These are phyloP conservation scores for Drosophila neocordata DNA, from an alignment of 1,140 invertebrate species.

Conservation along the genomic window DNA sequence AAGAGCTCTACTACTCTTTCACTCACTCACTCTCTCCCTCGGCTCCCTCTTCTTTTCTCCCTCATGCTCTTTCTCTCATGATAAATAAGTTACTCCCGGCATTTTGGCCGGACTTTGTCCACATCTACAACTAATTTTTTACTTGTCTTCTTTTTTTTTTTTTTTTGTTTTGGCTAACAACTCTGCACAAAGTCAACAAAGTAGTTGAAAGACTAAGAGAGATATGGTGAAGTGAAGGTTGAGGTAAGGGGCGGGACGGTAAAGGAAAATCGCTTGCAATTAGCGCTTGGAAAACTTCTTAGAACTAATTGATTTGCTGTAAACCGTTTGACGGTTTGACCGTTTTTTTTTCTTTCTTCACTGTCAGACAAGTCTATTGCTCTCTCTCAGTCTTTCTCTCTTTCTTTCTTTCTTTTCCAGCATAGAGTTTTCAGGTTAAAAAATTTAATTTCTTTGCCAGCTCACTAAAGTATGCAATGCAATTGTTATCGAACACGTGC, in stretches of 20 bases:
- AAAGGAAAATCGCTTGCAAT: constrained; percentile 62
- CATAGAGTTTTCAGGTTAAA: constrained; percentile 42
- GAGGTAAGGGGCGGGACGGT: background rate
- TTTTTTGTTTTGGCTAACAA: constrained; percentile 65
- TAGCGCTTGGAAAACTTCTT: constrained; percentile 74
- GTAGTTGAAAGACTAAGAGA: constrained; percentile 37
- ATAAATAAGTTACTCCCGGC: constrained; percentile 58
- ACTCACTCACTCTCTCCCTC: too few relatives aligned
- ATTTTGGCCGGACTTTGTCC: constrained; percentile 58
- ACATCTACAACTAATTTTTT: constrained; percentile 69
- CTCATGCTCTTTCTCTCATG: constrained; percentile 29
- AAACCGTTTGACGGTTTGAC: constrained; percentile 71
- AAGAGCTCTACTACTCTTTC: constrained; percentile 41
- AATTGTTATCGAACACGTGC: constrained; percentile 79
- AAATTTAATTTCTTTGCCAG: constrained; percentile 57
- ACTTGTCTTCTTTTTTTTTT: constrained; percentile 31
- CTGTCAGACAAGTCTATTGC: background rate
- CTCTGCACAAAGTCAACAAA: constrained; percentile 68
- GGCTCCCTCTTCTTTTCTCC: too few relatives aligned
- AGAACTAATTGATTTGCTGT: constrained; percentile 77
- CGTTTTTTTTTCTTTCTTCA: constrained; percentile 33
- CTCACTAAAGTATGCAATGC: constrained; percentile 74
- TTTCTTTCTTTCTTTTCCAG: background rate
- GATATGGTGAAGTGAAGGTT: constrained; percentile 2
- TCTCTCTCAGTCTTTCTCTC: too few relatives aligned